phyloP scores from a whole-genome alignment of 2,113 vertebrate species.

The Tachysurus fulvidraco region DNA sequence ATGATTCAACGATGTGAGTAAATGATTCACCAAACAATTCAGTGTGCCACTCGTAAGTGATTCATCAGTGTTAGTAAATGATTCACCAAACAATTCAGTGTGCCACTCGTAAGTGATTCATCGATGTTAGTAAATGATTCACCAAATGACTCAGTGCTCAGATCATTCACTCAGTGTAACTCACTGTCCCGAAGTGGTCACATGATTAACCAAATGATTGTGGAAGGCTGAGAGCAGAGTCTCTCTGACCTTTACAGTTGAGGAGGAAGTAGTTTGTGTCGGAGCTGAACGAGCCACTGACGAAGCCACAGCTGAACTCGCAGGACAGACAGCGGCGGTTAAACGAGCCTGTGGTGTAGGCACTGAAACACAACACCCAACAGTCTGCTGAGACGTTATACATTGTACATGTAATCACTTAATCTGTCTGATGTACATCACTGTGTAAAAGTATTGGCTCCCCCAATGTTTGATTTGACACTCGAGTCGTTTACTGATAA shows the following conservation, averaged over 20 bases:
- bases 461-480: no score
- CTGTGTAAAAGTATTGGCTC: background rate
- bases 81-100: background rate
- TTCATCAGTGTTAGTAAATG: background rate
- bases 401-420: background rate
- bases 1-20: background rate
- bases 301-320: constrained; percentile 86
- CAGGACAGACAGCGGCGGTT: constrained; percentile 93
- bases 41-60: background rate
- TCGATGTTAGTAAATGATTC: background rate
- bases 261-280: constrained; percentile 82
- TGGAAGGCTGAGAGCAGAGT: no score
- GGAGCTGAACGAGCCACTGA: constrained; percentile 89
- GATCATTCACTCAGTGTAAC: no score
- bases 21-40: background rate
- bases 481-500: background rate
- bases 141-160: no score
- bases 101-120: background rate
- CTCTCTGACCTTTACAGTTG: constrained; percentile 84
- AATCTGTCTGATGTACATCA: background rate
- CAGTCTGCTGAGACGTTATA: no score
- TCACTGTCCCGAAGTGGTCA: no score
- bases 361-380: constrained; percentile 69
- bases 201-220: no score
- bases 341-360: constrained; percentile 86